Conservation (phyloP, 2,888 invertebrate genomes). For the Eilema caniola region DNA sequence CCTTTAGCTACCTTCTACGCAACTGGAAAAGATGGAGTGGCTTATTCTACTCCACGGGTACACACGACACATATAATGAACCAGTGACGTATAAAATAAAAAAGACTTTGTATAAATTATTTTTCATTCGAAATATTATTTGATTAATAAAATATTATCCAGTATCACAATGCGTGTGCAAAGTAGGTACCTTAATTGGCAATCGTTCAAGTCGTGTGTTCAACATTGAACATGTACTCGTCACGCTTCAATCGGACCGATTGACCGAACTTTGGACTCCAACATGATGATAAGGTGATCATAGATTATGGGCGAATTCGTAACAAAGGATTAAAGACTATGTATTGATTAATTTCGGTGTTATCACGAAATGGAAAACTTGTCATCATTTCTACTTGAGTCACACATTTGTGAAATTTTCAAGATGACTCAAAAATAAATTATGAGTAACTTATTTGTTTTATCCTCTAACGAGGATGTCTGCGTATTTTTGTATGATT, state of each 20-base stretch:
- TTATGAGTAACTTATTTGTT: not conserved
- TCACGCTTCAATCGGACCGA: not conserved
- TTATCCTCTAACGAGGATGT: not conserved
- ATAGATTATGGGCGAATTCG: not conserved
- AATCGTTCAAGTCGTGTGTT: not conserved
- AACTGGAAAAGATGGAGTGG: too few relatives aligned
- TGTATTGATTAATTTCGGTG: constrained; percentile 1
- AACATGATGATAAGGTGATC: not conserved
- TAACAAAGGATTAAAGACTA: constrained; percentile 2
- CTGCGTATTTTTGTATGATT: not conserved
- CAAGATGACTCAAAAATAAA: not conserved
- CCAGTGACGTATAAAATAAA: too few relatives aligned
- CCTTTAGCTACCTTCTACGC: too few relatives aligned
- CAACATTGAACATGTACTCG: not conserved
- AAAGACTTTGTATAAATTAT: too few relatives aligned
- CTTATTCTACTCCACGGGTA: too few relatives aligned
- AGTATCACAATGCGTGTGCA: not conserved
- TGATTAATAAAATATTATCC: not conserved
- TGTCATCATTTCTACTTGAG: constrained; percentile 1
- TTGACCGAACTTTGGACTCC: not conserved
- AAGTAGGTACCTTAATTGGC: constrained; percentile 1
- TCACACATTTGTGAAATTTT: not conserved
- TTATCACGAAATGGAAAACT: not conserved
- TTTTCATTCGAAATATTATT: too few relatives aligned
- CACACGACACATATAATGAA: too few relatives aligned